Evolutionary conservation across 2,113 vertebrate genomes (phyloP).

Genomic region (Bubo scandiacus): DNA sequence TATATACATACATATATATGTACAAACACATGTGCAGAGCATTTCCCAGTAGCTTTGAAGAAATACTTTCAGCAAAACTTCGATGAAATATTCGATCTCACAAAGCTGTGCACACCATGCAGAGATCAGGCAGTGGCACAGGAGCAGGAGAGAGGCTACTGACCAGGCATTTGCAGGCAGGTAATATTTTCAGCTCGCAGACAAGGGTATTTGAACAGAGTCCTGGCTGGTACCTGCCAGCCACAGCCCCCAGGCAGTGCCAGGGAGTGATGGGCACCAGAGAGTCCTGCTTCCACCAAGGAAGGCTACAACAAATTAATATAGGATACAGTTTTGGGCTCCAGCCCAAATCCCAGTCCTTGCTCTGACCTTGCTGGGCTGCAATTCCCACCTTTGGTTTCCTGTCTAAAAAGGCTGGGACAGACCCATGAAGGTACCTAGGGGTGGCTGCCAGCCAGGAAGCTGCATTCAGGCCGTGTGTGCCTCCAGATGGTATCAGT

Average conservation of each 20-base stretch:
- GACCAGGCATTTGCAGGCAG: neutral
- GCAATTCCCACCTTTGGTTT: neutral
- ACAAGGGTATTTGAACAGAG: neutral
- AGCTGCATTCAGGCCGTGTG: neutral
- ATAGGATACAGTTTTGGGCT: neutral
- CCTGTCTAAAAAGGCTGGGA: neutral
- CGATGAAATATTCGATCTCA: neutral
- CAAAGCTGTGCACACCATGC: fast-evolving
- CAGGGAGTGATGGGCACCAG: fast-evolving
- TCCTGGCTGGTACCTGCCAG: neutral
- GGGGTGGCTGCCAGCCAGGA: neutral
- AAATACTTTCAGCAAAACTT: neutral
- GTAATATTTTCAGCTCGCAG: neutral
- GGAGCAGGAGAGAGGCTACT: neutral
- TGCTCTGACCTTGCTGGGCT: neutral
- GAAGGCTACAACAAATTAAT: neutral
- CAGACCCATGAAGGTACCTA: neutral
- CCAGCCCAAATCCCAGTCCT: neutral
- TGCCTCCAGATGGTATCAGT: neutral
- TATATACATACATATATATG: neutral
- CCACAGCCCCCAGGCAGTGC: neutral
- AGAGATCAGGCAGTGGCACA: neutral
- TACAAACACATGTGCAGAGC: neutral
- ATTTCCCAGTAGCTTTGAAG: neutral
- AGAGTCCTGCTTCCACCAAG: neutral